Conservation (phyloP, 2,797 vertebrate species). For the Molossus molossus region DNA sequence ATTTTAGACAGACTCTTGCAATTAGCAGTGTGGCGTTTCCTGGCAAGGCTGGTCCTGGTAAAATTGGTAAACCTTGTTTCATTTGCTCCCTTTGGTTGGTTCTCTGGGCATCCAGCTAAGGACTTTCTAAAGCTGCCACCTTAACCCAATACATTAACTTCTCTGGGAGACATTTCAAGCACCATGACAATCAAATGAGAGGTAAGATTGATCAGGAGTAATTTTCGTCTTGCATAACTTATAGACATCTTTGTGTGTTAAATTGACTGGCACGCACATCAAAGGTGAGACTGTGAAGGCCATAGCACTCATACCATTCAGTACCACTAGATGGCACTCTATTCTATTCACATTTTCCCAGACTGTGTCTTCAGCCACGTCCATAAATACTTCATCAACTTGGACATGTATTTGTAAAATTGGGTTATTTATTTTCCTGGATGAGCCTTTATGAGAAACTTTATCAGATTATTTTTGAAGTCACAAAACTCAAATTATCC, state of each 20-base stretch:
- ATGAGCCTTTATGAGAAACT: constrained; percentile 67
- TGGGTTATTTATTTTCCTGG: constrained; percentile 70
- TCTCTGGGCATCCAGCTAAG: background rate
- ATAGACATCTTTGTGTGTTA: background rate
- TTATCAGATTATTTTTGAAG: constrained; percentile 66
- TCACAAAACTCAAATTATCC: constrained; percentile 69
- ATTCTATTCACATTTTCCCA: constrained; percentile 59
- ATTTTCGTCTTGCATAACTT: background rate
- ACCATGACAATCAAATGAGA: background rate
- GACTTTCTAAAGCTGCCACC: background rate
- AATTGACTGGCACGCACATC: background rate
- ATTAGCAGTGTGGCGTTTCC: no score
- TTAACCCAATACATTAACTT: constrained; percentile 18
- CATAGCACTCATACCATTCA: background rate
- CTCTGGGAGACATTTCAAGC: constrained; percentile 28
- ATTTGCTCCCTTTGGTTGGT: background rate
- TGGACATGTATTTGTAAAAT: constrained; percentile 73
- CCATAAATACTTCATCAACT: constrained; percentile 73
- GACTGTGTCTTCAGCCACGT: background rate
- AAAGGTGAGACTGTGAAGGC: background rate
- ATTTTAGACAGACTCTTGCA: background rate
- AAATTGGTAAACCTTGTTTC: background rate
- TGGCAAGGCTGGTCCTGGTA: background rate
- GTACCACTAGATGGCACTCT: constrained; percentile 80
- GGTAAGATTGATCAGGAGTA: background rate